Evolutionary conservation across 2,888 invertebrate species (phyloP).

Genomic region (Ceraclea dissimilis): DNA sequence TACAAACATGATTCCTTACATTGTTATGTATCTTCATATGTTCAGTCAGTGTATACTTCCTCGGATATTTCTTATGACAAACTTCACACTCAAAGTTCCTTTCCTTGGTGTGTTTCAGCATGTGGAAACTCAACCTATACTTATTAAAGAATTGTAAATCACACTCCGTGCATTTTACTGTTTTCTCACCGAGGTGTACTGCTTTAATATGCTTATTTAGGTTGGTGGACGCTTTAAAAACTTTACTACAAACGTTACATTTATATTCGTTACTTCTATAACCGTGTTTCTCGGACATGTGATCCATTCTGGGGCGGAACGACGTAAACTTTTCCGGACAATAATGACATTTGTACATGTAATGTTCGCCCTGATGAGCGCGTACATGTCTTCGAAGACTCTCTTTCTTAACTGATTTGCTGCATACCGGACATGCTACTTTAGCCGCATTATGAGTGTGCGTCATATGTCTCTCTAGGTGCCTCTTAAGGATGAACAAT

Average conservation of each 20-base stretch:
- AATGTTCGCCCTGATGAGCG: slow-evolving; percentile 5
- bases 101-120: slow-evolving; percentile 49
- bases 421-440: slow-evolving; percentile 11
- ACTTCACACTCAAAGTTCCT: slow-evolving; percentile 46
- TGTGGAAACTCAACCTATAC: slow-evolving; percentile 49
- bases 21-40: slow-evolving; percentile 44
- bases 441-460: slow-evolving; percentile 1
- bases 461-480: slow-evolving; percentile 14
- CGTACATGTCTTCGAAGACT: slow-evolving; percentile 8
- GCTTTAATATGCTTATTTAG: slow-evolving; percentile 8
- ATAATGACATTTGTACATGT: slow-evolving; percentile 33
- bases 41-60: slow-evolving; percentile 41
- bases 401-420: slow-evolving; percentile 6
- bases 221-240: background rate
- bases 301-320: slow-evolving; percentile 40
- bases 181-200: background rate
- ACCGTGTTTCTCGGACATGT: slow-evolving; percentile 33
- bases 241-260: slow-evolving; percentile 21
- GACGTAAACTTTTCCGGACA: slow-evolving; percentile 38
- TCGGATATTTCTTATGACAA: slow-evolving; percentile 45
- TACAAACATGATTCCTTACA: slow-evolving; percentile 42
- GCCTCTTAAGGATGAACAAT: slow-evolving; percentile 8
- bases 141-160: slow-evolving; percentile 47
- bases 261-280: slow-evolving; percentile 20
- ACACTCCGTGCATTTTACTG: slow-evolving; percentile 30